Evolutionary conservation across 2,113 vertebrate genomes (phyloP).

Genomic region (Anolis carolinensis): DNA sequence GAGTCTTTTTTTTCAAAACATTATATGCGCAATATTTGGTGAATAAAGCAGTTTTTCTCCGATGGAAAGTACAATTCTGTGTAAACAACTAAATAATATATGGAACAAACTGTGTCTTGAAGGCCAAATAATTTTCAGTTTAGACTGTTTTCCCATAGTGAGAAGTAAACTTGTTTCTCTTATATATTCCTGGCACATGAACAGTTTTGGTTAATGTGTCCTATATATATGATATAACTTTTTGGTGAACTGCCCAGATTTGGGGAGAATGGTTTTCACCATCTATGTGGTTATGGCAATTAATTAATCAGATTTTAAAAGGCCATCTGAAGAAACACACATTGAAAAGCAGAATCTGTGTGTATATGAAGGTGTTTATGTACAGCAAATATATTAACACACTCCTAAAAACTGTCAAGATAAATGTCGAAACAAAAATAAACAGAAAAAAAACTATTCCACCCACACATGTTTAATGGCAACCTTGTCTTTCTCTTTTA

Average conservation of each 20-base stretch:
- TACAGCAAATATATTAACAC: conserved; percentile 32
- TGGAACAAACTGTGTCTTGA: too few relatives aligned
- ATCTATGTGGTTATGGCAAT: conserved; percentile 31
- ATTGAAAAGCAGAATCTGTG: conserved; percentile 6
- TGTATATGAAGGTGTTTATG: conserved; percentile 1
- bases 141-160: too few relatives aligned
- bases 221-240: too few relatives aligned
- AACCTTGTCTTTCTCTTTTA: not conserved
- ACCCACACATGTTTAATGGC: conserved; percentile 22
- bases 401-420: conserved; percentile 10
- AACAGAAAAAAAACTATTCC: conserved; percentile 30
- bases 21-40: too few relatives aligned
- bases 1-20: too few relatives aligned
- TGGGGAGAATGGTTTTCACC: too few relatives aligned
- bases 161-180: too few relatives aligned
- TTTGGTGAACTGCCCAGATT: not conserved
- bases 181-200: too few relatives aligned
- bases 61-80: too few relatives aligned
- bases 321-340: conserved; percentile 45
- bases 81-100: too few relatives aligned
- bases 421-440: conserved; percentile 22
- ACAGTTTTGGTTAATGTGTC: not conserved
- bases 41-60: too few relatives aligned
- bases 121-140: too few relatives aligned
- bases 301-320: conserved; percentile 54